A percentile compares a stretch with the other conserved stretches of the same genome.
Evolutionary conservation across 35 echinoderm and acorn worm genomes (phyloP).

Genomic region (Lytechinus variegatus): DNA sequence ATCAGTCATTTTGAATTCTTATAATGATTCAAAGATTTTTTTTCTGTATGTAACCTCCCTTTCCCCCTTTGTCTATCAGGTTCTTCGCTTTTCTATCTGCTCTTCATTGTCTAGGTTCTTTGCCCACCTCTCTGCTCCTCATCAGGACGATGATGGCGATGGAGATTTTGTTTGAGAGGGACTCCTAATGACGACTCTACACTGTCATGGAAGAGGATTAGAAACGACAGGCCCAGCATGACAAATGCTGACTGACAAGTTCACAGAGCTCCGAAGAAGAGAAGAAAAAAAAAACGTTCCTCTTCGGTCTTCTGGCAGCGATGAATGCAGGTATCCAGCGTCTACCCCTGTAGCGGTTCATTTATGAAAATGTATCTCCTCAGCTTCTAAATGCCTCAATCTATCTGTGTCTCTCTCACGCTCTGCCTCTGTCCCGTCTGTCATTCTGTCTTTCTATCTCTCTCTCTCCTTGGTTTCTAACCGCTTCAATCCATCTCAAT

Average conservation of each 20-base stretch:
- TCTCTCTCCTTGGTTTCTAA: background rate
- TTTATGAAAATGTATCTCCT: conserved; percentile 9
- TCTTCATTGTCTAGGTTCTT: too few species aligned
- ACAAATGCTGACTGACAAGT: background rate
- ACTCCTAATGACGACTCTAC: background rate
- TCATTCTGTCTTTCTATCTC: background rate
- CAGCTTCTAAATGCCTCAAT: background rate
- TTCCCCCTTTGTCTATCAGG: too few species aligned
- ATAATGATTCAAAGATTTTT: too few species aligned
- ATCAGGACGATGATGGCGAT: background rate
- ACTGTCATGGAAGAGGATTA: background rate
- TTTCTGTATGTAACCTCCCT: too few species aligned
- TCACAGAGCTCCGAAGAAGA: background rate
- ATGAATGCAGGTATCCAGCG: background rate
- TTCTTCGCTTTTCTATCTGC: too few species aligned
- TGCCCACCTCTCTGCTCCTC: background rate
- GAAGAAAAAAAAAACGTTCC: too few species aligned
- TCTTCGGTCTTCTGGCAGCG: background rate
- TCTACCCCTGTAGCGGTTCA: background rate
- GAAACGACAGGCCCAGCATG: background rate
- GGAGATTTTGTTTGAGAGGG: background rate
- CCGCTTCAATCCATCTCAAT: too few species aligned
- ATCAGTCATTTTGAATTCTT: too few species aligned
- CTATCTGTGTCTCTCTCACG: background rate
- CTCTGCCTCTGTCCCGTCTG: background rate